Conservation (phyloP, 2,888 invertebrate genomes). For the Leptinotarsa haldemani region DNA sequence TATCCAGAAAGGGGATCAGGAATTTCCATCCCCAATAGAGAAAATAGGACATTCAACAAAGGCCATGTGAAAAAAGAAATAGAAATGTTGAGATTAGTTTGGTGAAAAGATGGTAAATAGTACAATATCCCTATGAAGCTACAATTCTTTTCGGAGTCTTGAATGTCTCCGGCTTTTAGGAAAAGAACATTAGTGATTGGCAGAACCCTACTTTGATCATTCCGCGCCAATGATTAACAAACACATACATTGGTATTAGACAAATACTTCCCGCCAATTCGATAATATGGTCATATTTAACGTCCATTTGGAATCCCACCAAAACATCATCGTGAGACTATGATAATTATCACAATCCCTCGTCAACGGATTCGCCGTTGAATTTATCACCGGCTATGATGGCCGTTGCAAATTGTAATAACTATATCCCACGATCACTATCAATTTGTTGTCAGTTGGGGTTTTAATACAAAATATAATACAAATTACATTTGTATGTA, state of each 20-base stretch:
- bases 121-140: no score
- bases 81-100: no score
- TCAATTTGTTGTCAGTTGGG: not conserved
- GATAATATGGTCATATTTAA: constrained; percentile 46
- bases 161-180: no score
- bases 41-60: no score
- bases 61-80: no score
- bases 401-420: not conserved
- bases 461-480: not conserved
- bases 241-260: not conserved
- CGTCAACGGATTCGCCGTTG: constrained; percentile 47
- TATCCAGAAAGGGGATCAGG: no score
- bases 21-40: no score
- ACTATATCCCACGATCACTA: constrained; percentile 1
- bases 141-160: not conserved
- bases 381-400: constrained; percentile 3
- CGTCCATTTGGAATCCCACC: constrained; percentile 47
- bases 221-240: not conserved
- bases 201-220: no score
- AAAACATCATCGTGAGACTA: constrained; percentile 46
- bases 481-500: not conserved
- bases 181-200: not conserved
- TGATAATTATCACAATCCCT: constrained; percentile 50
- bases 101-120: no score
- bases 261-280: constrained; percentile 31